phyloP scores from a whole-genome alignment of 2,797 vertebrate species.

The Clarias pachynema region DNA sequence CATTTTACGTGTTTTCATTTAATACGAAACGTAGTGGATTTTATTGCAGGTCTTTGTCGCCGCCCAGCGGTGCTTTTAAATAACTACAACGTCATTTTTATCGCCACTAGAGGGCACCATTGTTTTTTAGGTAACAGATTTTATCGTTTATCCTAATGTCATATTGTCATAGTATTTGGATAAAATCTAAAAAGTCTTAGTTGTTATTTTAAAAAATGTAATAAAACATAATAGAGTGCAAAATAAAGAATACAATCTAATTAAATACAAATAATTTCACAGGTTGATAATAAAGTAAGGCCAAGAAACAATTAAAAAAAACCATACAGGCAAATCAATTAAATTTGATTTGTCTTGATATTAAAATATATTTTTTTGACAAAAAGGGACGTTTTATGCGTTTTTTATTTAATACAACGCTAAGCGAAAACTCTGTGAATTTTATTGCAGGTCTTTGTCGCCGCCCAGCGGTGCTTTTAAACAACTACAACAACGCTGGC shows the following conservation, averaged over 20 bases:
- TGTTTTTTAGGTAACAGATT: too few species aligned
- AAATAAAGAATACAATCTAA: too few species aligned
- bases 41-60: neutral
- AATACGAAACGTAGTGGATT: neutral
- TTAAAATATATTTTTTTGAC: too few species aligned
- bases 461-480: neutral
- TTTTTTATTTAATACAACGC: neutral
- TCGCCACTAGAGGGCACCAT: too few species aligned
- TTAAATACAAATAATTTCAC: too few species aligned
- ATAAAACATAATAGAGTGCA: too few species aligned
- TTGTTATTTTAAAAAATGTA: neutral
- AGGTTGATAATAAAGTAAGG: too few species aligned
- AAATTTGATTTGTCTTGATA: too few species aligned
- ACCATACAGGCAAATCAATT: neutral
- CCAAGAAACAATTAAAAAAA: neutral
- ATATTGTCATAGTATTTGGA: too few species aligned
- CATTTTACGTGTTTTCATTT: neutral
- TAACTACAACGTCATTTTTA: neutral
- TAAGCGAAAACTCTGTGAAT: neutral
- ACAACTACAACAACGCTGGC: neutral
- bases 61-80: neutral
- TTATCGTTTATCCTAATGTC: too few species aligned
- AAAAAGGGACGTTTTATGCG: too few species aligned
- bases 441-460: neutral
- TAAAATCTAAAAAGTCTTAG: neutral